Evolutionary conservation across 35 echinoderm and acorn worm species (phyloP), one percentile per base, ranked within the genome.

Genomic region (Amphiura filiformis): DNA sequence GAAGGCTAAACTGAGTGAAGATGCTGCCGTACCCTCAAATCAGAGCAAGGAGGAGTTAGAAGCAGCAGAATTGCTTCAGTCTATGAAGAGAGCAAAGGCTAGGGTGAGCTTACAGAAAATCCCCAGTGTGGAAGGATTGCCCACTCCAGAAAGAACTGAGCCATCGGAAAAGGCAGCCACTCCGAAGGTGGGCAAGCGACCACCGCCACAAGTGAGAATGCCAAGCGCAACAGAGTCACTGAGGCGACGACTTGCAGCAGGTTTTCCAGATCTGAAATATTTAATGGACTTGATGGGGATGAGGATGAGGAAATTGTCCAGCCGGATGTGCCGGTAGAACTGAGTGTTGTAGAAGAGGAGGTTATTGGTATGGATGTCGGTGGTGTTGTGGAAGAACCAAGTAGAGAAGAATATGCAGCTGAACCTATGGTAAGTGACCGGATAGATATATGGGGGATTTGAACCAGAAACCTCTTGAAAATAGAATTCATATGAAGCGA

Each of bases 351-450:
- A 37, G 86, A 88, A 47, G 86, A 64, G 22, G 44, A 79, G 18
- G 86, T 80, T 70, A 23, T 70, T 30, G 61, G 61, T 35, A 88
- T 76, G 76, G 85, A 87, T n/a, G 65, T 70, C 32, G 75, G 32
- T 20, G 86, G 78, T 20, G 38, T 47, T 34, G 49, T 88, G 77
- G 77, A 64, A 35, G 38, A 56, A 79, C 17, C 76, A 22, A 64
- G 26, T 35, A 42, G 39, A 39, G 77, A 26, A 1, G 31, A 35
- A 18, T 41, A 80, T 52, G 76, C 77, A 35, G 31, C 78, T 20
- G 41, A 79, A 39, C 86, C 86, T 32, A 47, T 65, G 83, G 83
- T 85, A 64, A 85, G 31, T 64, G 56, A 47, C 34, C 14, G 15
- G 13, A 33, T 39, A 26, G 36, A 23, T 39, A 31, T 18, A 42